These are phyloP conservation scores for Eptatretus burgeri DNA, from an alignment of 2,113 vertebrate genomes.

Conservation along the genomic window DNA sequence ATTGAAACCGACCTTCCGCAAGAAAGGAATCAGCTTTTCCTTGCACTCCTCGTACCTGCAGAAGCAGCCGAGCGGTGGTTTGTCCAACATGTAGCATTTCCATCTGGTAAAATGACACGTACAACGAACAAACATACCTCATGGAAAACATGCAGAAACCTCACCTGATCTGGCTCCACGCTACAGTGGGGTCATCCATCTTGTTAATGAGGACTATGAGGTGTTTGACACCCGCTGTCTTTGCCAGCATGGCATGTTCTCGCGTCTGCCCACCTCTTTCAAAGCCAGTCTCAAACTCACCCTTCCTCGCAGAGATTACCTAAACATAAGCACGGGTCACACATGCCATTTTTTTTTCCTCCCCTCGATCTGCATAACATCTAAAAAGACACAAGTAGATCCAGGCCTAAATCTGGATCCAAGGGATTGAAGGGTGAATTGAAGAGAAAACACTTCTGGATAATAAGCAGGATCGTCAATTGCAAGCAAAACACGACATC, in stretches of 20 bases:
- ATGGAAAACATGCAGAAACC: slow-evolving; percentile 8
- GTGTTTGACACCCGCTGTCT: slow-evolving; percentile 91
- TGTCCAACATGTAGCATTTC: no score
- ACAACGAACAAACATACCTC: not conserved
- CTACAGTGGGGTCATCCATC: slow-evolving; percentile 95
- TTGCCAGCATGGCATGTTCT: slow-evolving; percentile 94
- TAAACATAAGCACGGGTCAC: slow-evolving; percentile 12
- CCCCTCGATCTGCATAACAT: not conserved
- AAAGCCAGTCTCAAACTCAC: slow-evolving; percentile 98
- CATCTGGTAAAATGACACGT: not conserved
- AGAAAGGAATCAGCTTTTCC: slow-evolving; percentile 93
- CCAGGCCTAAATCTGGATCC: not conserved
- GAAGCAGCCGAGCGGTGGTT: slow-evolving; percentile 8
- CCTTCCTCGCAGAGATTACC: slow-evolving; percentile 94
- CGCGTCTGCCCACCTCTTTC: slow-evolving; percentile 93
- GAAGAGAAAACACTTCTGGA: no score
- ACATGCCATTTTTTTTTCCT: not conserved
- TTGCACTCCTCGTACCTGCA: slow-evolving; percentile 93
- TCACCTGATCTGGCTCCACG: slow-evolving; percentile 88
- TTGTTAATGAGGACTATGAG: slow-evolving; percentile 95
- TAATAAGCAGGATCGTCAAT: no score
- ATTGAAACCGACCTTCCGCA: slow-evolving; percentile 98
- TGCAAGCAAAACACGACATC: no score
- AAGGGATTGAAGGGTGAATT: not conserved
- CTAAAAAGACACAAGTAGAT: not conserved